Evolutionary conservation across 1,140 invertebrate genomes (phyloP).

Genomic region (Dermatophagoides farinae): DNA sequence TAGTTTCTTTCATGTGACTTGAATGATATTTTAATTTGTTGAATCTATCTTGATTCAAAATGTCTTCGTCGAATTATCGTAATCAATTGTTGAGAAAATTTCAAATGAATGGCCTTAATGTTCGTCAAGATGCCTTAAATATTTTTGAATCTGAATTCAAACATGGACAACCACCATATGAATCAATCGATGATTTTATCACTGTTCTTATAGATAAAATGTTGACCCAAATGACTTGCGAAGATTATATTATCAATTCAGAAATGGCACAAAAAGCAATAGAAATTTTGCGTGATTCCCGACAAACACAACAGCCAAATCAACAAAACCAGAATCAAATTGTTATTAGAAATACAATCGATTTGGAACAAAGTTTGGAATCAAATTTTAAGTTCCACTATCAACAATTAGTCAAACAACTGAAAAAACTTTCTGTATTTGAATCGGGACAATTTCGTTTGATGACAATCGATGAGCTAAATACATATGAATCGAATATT

Average conservation of each 20-base stretch:
- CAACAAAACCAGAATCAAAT: background rate
- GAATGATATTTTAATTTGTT: too few relatives aligned
- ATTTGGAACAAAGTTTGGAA: background rate
- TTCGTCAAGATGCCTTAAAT: slow-evolving; percentile 1
- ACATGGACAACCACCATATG: background rate
- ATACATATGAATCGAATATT: background rate
- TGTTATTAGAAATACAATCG: background rate
- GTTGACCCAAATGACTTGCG: background rate
- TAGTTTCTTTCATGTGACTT: too few relatives aligned
- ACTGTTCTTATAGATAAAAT: background rate
- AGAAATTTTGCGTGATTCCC: background rate
- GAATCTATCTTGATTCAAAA: slow-evolving; percentile 21
- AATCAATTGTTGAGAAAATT: background rate
- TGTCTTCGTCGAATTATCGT: background rate
- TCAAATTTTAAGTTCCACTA: background rate
- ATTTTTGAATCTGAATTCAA: slow-evolving; percentile 8
- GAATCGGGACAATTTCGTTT: background rate
- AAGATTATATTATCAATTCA: background rate
- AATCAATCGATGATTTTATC: slow-evolving; percentile 11
- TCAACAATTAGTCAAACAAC: background rate
- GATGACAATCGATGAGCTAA: slow-evolving; percentile 5
- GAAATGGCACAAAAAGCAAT: background rate
- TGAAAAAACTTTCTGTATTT: background rate
- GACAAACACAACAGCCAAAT: background rate
- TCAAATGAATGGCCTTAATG: background rate